Percentiles rank a stretch among this genome's conserved stretches.
Conservation (phyloP, 1,140 invertebrate genomes). For the Camponotus vicinus region DNA sequence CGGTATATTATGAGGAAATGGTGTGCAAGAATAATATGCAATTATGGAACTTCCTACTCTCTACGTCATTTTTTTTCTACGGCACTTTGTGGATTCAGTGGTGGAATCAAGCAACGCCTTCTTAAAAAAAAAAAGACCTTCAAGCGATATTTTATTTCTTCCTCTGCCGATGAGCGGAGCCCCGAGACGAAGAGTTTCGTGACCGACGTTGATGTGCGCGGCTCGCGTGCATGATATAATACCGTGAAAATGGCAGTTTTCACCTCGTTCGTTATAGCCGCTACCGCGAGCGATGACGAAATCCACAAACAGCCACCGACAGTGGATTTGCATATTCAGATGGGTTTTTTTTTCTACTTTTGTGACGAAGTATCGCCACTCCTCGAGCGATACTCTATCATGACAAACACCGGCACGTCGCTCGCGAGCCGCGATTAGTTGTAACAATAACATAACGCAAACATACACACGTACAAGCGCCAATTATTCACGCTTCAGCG, state of each 20-base stretch:
- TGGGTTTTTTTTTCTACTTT: not conserved
- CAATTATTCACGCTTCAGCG: conserved; percentile 42
- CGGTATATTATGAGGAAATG: not conserved
- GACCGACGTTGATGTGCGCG: conserved; percentile 16
- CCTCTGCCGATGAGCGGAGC: not conserved
- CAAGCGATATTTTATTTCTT: not conserved
- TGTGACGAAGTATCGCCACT: not conserved
- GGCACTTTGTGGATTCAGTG: not conserved
- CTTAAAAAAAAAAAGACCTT: not conserved
- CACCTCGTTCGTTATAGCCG: not conserved
- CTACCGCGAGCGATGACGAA: not conserved
- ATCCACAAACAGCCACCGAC: not conserved
- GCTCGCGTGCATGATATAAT: conserved; percentile 40
- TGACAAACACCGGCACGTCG: not conserved
- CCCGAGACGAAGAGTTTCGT: not conserved
- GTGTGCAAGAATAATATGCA: not conserved
- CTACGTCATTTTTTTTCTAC: conserved; percentile 27
- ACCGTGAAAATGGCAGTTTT: conserved; percentile 44
- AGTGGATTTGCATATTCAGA: not conserved
- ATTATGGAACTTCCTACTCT: conserved; percentile 25
- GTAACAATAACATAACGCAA: not conserved
- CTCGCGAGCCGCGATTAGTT: not conserved
- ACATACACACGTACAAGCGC: not conserved
- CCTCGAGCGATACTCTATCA: not conserved
- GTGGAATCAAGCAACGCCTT: not conserved